Base-by-base conservation (phyloP, 2,888 invertebrate genomes). In the Spilarctia lutea region DNA sequence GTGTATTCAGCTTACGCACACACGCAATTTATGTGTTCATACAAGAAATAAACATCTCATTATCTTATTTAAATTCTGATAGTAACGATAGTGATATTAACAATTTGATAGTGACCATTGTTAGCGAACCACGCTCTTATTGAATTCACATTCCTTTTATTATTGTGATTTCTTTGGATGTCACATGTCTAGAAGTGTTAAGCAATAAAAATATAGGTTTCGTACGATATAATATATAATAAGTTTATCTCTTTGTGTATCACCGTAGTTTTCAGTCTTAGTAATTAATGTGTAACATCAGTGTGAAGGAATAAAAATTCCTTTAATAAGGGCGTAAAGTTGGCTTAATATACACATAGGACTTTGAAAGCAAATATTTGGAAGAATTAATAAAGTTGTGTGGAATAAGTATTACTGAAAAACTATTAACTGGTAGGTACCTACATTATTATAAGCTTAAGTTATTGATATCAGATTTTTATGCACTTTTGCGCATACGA, bases 41-140 rank as follows among this genome's bases (percentile, higher is more conserved):
- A 27, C n/a, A 60, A 16, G 16, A 52, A 33, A 16, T 69, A 35
- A 56, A 35, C 69, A 56, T 56, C 52, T 68, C 45, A 18, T 69
- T 73, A 73, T 73, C 73, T 73, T 74, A 74, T 74, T 74, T 65
- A 70, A 74, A 66, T 70, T 70, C 42, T 70, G 70, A 74, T 74
- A 65, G 11, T 65, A 65, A 33, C 16, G 27, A 60, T 68, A 68
- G 27, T 30, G 68, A 71, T 63, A 30, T 30, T 60, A 70, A 42
- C 63, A 71, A 30, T 45, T 45, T 33, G 71, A 71, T 71, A 71
- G 27, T 42, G 71, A 63, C 63, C 71, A 63, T 42, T 63, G 71
- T 71, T 18, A 45, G 42, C 35, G n/a, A 39, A 27, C 56, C 52
- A 63, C 24, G 30, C 11, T 71, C 10, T 63, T 24, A 70, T 63